A percentile compares a stretch with the other conserved stretches of the same genome.
Evolutionary conservation across 1,140 invertebrate genomes (phyloP).

Genomic region (Drosophila rufa): DNA sequence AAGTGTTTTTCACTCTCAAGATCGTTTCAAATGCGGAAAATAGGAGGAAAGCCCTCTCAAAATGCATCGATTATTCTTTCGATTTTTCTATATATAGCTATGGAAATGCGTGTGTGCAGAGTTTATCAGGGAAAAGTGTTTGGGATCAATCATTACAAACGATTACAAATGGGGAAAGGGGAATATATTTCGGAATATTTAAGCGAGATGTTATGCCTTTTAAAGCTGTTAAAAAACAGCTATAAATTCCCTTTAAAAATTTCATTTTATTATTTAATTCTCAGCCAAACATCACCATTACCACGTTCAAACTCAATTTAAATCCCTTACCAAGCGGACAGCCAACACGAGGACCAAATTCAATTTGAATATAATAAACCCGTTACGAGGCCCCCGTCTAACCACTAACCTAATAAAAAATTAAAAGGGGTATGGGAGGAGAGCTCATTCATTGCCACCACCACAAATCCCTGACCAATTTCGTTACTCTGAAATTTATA

Average conservation of each 20-base stretch:
- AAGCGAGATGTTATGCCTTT: neutral
- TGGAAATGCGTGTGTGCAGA: slow-evolving; percentile 1
- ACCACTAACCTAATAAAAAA: slow-evolving; percentile 48
- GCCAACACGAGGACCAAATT: slow-evolving; percentile 11
- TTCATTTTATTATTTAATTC: slow-evolving; percentile 2
- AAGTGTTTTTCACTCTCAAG: slow-evolving; percentile 43
- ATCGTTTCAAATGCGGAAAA: slow-evolving; percentile 10
- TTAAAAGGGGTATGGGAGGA: slow-evolving; percentile 8
- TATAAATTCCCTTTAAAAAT: too few species aligned
- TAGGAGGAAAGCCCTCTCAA: slow-evolving; percentile 4
- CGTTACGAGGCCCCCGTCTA: slow-evolving; percentile 3
- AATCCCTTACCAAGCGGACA: neutral
- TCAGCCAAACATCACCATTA: slow-evolving; percentile 1
- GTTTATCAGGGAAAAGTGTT: slow-evolving; percentile 37
- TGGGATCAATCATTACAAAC: slow-evolving; percentile 22
- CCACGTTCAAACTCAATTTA: slow-evolving; percentile 19
- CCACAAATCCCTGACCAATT: slow-evolving; percentile 32
- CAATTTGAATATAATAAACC: slow-evolving; percentile 55
- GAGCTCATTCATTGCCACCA: slow-evolving; percentile 5
- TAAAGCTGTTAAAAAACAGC: neutral
- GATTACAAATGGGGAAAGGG: slow-evolving; percentile 1
- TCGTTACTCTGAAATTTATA: slow-evolving; percentile 37
- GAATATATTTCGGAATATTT: neutral
- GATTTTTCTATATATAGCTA: slow-evolving; percentile 23
- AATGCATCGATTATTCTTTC: slow-evolving; percentile 19